phyloP scores from a whole-genome alignment of 1,140 invertebrate genomes.

The Diploscapter pachys region DNA sequence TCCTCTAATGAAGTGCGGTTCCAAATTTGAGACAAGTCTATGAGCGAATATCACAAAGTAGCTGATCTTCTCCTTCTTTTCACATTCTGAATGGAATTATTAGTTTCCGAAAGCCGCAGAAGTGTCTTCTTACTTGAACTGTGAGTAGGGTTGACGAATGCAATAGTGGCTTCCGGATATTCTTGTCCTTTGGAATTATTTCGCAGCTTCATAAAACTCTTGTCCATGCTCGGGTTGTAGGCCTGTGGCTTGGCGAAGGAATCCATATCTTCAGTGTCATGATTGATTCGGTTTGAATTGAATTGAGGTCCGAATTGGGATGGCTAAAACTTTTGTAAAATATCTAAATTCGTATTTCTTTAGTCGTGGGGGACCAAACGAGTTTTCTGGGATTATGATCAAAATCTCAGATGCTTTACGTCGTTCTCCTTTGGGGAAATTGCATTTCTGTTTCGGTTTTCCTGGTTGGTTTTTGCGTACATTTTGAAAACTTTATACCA shows the following conservation, averaged over 20 bases:
- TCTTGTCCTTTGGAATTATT: not conserved
- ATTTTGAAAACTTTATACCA: too few species aligned
- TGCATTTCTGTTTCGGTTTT: too few species aligned
- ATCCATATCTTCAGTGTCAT: not conserved
- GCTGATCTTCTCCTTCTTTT: slow-evolving; percentile 14
- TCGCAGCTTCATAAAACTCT: slow-evolving; percentile 15
- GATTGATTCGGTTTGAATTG: not conserved
- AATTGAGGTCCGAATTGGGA: not conserved
- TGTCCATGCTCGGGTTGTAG: not conserved
- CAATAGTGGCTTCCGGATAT: not conserved
- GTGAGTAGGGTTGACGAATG: slow-evolving; percentile 8
- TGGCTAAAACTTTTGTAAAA: too few species aligned
- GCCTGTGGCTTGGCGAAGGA: not conserved
- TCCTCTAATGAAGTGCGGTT: slow-evolving; percentile 22
- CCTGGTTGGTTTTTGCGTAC: too few species aligned
- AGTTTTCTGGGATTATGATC: too few species aligned
- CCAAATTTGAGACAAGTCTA: slow-evolving; percentile 8
- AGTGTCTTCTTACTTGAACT: slow-evolving; percentile 2
- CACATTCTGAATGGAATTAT: slow-evolving; percentile 12
- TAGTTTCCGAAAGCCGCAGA: not conserved
- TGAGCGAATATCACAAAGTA: slow-evolving; percentile 24
- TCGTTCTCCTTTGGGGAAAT: too few species aligned
- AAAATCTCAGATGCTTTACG: too few species aligned
- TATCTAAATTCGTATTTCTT: too few species aligned
- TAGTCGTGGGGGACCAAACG: too few species aligned